Evolutionary conservation across 2,888 invertebrate genomes (phyloP), one percentile per base, ranked within the genome.

Genomic region (Clanis bilineata): DNA sequence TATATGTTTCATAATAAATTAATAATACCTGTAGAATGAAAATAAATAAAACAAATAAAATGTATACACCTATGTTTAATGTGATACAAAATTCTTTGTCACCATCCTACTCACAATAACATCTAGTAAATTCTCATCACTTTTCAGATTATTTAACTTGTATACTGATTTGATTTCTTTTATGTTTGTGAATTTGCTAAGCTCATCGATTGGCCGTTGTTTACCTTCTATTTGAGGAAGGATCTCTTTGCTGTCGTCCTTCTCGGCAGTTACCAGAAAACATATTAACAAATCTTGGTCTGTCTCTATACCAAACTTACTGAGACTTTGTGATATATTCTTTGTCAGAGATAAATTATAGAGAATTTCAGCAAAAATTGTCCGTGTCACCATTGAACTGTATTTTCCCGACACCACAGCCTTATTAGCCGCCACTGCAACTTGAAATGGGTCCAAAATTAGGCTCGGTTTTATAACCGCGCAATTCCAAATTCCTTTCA

Each of bases 281-380:
- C 90, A 89, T 32, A 90, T 65, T 23, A 91, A 66, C 15, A 90
- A 39, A 15, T 77, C 79, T 3, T 67, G 61, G 21, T 82, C 85
- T 41, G 78, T 81, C 45, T 86, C 85, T 60, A 95, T 91, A 0
- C 96, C 95, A 83, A 96, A 96, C 62, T 90, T 94, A 56, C 79
- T 86, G 56, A 96, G 85, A 63, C 96, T 95, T 66, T 94, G 94
- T 3, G 94, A 92, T 65, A 96, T 96, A 70, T 95, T 95, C 73
- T 94, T 95, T 0, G 95, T 93, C 0, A 94, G 80, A 0, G 95
- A 95, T 62, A 96, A 84, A 78, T 95, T 95, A 75, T 93, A 96
- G 18, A 96, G 74, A 55, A 95, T 91, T 83, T 96, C 96, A 0
- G 95, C 93, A 73, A 89, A 94, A 0, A 95, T 72, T 7, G 91